Conservation (phyloP, 2,797 vertebrate species). For the Scleropages formosus region DNA sequence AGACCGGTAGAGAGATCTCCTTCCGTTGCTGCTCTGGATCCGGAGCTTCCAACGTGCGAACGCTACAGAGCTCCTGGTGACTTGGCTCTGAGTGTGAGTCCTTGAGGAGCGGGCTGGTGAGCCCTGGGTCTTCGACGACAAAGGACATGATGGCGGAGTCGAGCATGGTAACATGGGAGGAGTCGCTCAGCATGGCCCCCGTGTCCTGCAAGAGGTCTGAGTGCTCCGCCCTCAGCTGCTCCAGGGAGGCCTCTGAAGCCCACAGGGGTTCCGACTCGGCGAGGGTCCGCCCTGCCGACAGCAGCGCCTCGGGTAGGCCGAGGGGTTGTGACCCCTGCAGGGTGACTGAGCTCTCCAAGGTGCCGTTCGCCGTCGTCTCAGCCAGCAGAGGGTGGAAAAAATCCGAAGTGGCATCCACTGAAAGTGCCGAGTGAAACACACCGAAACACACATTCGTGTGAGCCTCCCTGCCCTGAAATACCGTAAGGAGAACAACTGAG, state of each 20-base stretch:
- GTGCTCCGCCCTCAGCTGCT: slow-evolving; percentile 46
- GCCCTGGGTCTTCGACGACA: background rate
- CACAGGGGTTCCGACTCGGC: background rate
- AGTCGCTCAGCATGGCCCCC: slow-evolving; percentile 17
- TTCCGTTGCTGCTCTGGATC: background rate
- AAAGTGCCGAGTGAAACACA: background rate
- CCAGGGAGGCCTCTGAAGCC: slow-evolving; percentile 48
- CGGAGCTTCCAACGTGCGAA: background rate
- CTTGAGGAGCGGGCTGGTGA: background rate
- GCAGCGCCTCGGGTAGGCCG: background rate
- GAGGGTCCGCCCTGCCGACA: slow-evolving; percentile 24
- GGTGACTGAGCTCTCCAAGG: slow-evolving; percentile 38
- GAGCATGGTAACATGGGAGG: slow-evolving; percentile 54
- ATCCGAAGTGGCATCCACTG: slow-evolving; percentile 53
- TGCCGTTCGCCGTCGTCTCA: slow-evolving; percentile 67
- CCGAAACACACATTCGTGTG: background rate
- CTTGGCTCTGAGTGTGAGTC: background rate
- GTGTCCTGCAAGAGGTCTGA: slow-evolving; percentile 2
- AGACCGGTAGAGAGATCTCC: slow-evolving; percentile 40
- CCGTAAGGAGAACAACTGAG: background rate
- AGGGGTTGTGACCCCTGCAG: slow-evolving; percentile 37
- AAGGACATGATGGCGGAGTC: slow-evolving; percentile 33
- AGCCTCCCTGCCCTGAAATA: background rate
- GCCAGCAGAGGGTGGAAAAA: slow-evolving; percentile 68
- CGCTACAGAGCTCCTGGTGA: background rate